These are phyloP conservation scores for Leptonema lineaticorne DNA, from an alignment of 1,140 invertebrate genomes.

Conservation along the genomic window DNA sequence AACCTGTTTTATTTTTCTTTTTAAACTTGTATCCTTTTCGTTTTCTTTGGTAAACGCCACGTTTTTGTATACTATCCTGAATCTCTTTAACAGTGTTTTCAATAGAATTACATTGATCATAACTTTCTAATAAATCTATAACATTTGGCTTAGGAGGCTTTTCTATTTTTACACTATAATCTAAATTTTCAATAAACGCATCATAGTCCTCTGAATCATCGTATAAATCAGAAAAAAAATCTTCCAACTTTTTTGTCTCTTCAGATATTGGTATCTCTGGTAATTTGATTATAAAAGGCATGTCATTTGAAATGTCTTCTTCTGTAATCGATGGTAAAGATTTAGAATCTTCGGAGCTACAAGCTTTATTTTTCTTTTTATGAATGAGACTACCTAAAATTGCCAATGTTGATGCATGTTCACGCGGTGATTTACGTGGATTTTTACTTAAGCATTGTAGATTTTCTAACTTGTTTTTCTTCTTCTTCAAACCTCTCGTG, in stretches of 20 bases:
- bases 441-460: conserved; percentile 49
- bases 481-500: conserved; percentile 52
- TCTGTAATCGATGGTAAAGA: conserved; percentile 46
- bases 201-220: conserved; percentile 53
- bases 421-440: conserved; percentile 79
- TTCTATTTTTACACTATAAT: conserved; percentile 44
- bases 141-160: conserved; percentile 23
- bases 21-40: conserved; percentile 50
- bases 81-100: conserved; percentile 46
- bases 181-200: conserved; percentile 47
- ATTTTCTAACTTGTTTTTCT: conserved; percentile 22
- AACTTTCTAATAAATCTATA: conserved; percentile 30
- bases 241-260: conserved; percentile 49
- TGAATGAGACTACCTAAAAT: conserved; percentile 70
- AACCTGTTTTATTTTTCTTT: conserved; percentile 56
- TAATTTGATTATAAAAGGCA: conserved; percentile 46
- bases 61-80: conserved; percentile 39
- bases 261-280: conserved; percentile 45
- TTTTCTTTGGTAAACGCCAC: conserved; percentile 21
- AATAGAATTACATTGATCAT: conserved; percentile 29
- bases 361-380: conserved; percentile 50
- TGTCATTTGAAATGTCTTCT: conserved; percentile 52
- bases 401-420: conserved; percentile 80
- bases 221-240: conserved; percentile 52
- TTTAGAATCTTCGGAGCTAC: conserved; percentile 52